A percentile compares a stretch with the other conserved stretches of the same genome.
Conservation (phyloP, 2,888 invertebrate genomes). For the Idaea straminata region DNA sequence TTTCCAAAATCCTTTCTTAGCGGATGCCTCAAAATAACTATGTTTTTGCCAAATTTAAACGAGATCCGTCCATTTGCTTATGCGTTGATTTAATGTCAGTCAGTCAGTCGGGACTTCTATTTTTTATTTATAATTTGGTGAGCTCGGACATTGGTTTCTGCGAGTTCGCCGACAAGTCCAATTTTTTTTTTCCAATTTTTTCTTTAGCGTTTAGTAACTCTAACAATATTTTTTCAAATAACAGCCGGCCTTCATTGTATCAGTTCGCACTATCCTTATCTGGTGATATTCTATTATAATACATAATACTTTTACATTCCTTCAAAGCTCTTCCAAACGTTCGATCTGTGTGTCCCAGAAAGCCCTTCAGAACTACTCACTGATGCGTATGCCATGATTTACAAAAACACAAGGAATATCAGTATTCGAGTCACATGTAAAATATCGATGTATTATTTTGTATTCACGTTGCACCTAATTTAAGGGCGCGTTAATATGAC, state of each 20-base stretch:
- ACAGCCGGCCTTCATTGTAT: too few species aligned
- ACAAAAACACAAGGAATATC: not conserved
- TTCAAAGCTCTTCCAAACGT: not conserved
- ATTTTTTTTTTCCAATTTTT: too few species aligned
- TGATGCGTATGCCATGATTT: not conserved
- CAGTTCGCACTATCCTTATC: too few species aligned
- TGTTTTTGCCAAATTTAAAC: too few species aligned
- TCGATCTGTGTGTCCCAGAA: not conserved
- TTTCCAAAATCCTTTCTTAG: not conserved
- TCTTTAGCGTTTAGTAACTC: too few species aligned
- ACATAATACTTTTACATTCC: too few species aligned
- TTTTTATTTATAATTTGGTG: too few species aligned
- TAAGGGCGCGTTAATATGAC: not conserved
- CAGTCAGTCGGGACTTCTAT: too few species aligned
- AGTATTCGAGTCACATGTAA: not conserved
- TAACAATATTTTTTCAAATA: not conserved
- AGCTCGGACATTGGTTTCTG: too few species aligned
- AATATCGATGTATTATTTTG: not conserved
- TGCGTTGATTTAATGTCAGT: too few species aligned
- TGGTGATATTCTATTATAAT: too few species aligned
- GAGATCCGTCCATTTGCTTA: not conserved
- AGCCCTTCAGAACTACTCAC: not conserved
- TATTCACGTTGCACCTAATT: not conserved
- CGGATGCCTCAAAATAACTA: not conserved
- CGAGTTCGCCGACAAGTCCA: too few species aligned